Evolutionary conservation across 2,113 vertebrate species (phyloP), one percentile per base, ranked within the genome.

Genomic region (Anser cygnoides): DNA sequence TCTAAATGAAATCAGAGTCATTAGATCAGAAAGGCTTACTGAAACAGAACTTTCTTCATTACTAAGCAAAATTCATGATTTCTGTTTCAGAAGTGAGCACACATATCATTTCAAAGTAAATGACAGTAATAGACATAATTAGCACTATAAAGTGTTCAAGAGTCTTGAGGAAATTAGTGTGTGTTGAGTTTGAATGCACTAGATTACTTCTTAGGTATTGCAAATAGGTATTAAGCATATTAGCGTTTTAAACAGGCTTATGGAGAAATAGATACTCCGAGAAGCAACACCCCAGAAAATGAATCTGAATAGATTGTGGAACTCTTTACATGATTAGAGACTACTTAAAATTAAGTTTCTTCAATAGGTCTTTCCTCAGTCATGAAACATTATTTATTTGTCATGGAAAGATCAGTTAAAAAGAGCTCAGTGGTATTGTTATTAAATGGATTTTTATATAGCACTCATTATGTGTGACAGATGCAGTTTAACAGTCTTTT

Each of bases 51-150:
- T 98, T 98, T 97, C 86, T 97, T 98, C 97, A 97, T 98, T 98
- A 97, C 97, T 95, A 98, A 98, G 97, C 95, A 98, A 98, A 99
- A 98, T 82, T 96, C 82, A 94, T 79, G 81, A 97, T 98, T 98
- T 98, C 95, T 97, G 41, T 93, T 96, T 97, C 93, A 94, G 90
- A 95, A 97, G 94, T 83, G 96, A 97, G 89, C 72, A 96, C 96
- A 93, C 65, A 77, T 96, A 97, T 96, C 12, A 93, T 97, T 98
- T 97, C 89, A 95, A 97, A 98, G 96, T 96, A 98, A 98, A 98
- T 98, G 98, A 96, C 96, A 95, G 97, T 98, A 98, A 98, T 98
- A 97, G 97, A 92, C 84, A 95, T 98, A 98, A 98, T 99, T 99
- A 99, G 95, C 97, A 97, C 96, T 98, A 97, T 98, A 98, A 98